These are phyloP conservation scores for Chionoecetes opilio DNA, from an alignment of 1,140 invertebrate species.

Conservation along the genomic window DNA sequence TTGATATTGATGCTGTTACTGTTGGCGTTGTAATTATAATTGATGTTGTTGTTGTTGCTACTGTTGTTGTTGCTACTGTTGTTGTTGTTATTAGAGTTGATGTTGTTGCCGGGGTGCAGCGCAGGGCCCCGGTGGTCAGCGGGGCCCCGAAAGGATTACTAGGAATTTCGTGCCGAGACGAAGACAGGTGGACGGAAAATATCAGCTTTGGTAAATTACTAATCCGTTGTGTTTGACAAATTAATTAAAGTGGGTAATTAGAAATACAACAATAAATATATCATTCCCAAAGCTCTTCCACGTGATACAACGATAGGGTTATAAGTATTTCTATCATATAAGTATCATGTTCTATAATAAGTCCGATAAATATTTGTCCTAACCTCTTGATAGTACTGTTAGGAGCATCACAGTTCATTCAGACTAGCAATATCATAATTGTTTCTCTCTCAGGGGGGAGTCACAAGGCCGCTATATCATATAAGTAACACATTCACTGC, in stretches of 20 bases:
- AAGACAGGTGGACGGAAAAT: slow-evolving; percentile 9
- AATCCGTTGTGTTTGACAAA: slow-evolving; percentile 6
- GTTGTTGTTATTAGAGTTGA: neutral
- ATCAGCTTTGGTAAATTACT: neutral
- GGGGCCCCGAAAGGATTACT: slow-evolving; percentile 4
- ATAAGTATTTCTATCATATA: neutral
- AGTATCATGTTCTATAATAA: neutral
- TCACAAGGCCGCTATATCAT: neutral
- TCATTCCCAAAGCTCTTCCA: neutral
- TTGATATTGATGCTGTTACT: neutral
- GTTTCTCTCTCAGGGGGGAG: too few relatives aligned
- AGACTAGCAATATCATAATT: too few relatives aligned
- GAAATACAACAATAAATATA: slow-evolving; percentile 12
- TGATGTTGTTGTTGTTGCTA: neutral
- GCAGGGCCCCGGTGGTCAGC: neutral
- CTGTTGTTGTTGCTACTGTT: neutral
- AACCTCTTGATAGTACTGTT: neutral
- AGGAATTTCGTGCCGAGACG: slow-evolving; percentile 14
- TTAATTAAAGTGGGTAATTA: slow-evolving; percentile 31
- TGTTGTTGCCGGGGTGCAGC: neutral
- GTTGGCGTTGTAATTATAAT: neutral
- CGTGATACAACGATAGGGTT: neutral
- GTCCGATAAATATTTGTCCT: neutral
- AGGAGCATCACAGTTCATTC: too few relatives aligned
- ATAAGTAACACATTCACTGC: neutral